Evolutionary conservation across 2,113 vertebrate species (phyloP), one percentile per base, ranked within the genome.

Genomic region (Piaya cayana): DNA sequence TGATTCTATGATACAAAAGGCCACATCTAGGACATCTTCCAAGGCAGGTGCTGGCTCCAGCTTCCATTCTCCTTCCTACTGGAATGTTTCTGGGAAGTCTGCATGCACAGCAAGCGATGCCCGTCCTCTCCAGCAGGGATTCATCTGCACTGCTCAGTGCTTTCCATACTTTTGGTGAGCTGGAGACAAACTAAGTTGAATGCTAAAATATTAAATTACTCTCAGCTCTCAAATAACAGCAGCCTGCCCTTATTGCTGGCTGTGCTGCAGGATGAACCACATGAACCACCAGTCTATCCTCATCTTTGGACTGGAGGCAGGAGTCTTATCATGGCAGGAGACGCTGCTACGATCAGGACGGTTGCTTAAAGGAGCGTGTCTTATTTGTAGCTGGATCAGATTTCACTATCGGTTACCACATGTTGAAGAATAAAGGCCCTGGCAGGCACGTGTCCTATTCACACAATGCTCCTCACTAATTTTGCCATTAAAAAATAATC

Each of bases 361-460:
- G 23, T 18, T 72, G 97, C 82, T 96, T 82, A 96, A 96, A 95
- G 6, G 93, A 96, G 92, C 59, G 36, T 91, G 91, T 93, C 97
- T 95, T 69, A 84, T 82, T 87, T 89, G 87, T 27, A 92, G 97
- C 96, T 91, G 95, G 93, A 76, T 80, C 88, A 39, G 83, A 93
- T 96, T 95, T 90, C 86, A 52, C 94, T 90, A 4, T 16, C 88
- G 93, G 93, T 89, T 95, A 96, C 93, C 97, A 97, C 96, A 96
- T 96, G 95, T 64, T 96, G 94, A 96, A 94, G 89, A 93, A 92
- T 81, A 43, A 84, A 77, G 93, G 95, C 76, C 95, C 97, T 97
- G 96, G 93, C 86, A 97, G 90, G 92, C 94, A 27, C 19, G 30
- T 72, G 45, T 27, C 64, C 95, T 93, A 77, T 63, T 88, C 97